Evolutionary conservation across 1,140 invertebrate genomes (phyloP).

Genomic region (Solenopsis invicta): DNA sequence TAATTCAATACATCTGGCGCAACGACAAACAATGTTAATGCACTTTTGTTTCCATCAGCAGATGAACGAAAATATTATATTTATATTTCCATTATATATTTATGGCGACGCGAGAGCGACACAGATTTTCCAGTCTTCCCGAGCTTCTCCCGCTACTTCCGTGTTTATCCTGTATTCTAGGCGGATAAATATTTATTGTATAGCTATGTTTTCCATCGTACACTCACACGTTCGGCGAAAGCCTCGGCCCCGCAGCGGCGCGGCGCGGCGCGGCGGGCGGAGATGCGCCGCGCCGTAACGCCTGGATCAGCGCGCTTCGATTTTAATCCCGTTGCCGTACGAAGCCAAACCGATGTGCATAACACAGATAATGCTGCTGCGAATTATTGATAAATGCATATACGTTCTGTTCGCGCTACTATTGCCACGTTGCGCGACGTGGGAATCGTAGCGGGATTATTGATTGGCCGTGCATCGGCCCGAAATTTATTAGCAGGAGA

Average conservation of each 20-base stretch:
- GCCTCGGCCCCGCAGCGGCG: constrained; percentile 32
- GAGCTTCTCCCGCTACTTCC: background rate
- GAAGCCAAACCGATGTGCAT: constrained; percentile 56
- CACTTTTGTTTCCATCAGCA: constrained; percentile 53
- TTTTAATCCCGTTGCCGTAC: constrained; percentile 56
- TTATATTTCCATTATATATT: constrained; percentile 34
- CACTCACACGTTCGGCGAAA: constrained; percentile 31
- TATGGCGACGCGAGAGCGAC: constrained; percentile 24
- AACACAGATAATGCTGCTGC: constrained; percentile 58
- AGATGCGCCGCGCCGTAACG: constrained; percentile 46
- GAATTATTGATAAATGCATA: constrained; percentile 54
- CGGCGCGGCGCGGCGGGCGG: constrained; percentile 26
- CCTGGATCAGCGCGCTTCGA: constrained; percentile 54
- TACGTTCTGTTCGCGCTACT: constrained; percentile 11
- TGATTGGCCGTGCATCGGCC: constrained; percentile 46
- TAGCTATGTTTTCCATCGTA: constrained; percentile 51
- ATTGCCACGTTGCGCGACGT: constrained; percentile 28
- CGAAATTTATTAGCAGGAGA: constrained; percentile 60
- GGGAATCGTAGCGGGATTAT: constrained; percentile 44
- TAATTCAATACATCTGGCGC: constrained; percentile 48
- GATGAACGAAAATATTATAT: constrained; percentile 55
- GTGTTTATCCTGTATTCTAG: constrained; percentile 59
- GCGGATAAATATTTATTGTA: constrained; percentile 61
- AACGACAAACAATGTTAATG: constrained; percentile 44
- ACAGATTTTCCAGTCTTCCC: constrained; percentile 42